Percentiles rank a stretch among this genome's conserved stretches.
phyloP scores from a whole-genome alignment of 2,797 vertebrate genomes.

The Tachyglossus aculeatus region DNA sequence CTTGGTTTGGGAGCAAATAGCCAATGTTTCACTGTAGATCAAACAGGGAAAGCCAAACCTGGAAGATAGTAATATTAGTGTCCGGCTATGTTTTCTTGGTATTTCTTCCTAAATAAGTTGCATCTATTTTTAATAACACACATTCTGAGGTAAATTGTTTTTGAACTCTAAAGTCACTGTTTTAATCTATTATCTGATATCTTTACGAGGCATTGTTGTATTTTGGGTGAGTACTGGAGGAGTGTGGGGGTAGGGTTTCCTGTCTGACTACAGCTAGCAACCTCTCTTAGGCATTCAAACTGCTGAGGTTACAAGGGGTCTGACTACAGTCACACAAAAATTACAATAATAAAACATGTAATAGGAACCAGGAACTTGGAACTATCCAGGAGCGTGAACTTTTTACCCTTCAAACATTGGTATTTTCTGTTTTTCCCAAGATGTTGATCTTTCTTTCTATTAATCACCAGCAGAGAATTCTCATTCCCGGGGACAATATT shows the following conservation, averaged over 20 bases:
- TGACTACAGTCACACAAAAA: conserved; percentile 50
- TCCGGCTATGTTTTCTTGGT: conserved; percentile 33
- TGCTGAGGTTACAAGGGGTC: conserved; percentile 47
- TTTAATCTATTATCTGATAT: conserved; percentile 64
- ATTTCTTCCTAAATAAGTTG: conserved; percentile 48
- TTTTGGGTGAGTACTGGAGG: not conserved
- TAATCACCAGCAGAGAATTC: conserved; percentile 10
- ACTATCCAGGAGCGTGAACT: conserved; percentile 56
- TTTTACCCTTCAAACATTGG: conserved; percentile 54
- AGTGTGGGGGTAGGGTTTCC: conserved; percentile 27
- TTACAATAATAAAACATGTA: conserved; percentile 63
- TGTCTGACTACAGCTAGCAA: conserved; percentile 31
- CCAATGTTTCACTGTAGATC: conserved; percentile 56
- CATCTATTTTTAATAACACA: conserved; percentile 55
- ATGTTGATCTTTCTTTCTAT: conserved; percentile 33
- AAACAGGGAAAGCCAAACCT: conserved; percentile 42
- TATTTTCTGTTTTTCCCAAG: conserved; percentile 23
- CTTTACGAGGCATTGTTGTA: conserved; percentile 63
- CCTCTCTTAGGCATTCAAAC: conserved; percentile 51
- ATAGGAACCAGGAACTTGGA: conserved; percentile 63
- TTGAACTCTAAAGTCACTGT: conserved; percentile 54
- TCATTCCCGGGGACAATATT: not conserved
- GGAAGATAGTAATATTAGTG: conserved; percentile 57
- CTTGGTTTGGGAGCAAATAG: not conserved
- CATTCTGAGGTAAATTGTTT: conserved; percentile 29